Conservation (phyloP, 2,113 vertebrate genomes). For the Alethe diademata region DNA sequence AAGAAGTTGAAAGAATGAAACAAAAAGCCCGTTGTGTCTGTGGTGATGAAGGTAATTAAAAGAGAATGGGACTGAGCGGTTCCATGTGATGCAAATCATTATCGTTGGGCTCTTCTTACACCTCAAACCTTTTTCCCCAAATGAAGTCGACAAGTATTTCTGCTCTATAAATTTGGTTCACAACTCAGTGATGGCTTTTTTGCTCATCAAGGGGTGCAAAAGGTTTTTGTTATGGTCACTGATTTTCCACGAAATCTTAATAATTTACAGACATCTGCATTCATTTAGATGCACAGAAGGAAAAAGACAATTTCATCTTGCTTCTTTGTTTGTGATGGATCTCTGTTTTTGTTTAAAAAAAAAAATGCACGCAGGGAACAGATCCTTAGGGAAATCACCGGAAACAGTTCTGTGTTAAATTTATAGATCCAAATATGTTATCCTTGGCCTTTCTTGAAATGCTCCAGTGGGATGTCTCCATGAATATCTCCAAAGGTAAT, state of each 20-base stretch:
- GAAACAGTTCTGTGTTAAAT: background rate
- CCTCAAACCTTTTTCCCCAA: background rate
- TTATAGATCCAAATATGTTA: slow-evolving; percentile 12
- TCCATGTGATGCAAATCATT: slow-evolving; percentile 2
- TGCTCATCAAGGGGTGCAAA: background rate
- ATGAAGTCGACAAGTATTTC: background rate
- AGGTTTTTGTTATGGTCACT: slow-evolving; percentile 8
- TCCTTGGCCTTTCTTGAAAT: slow-evolving; percentile 10
- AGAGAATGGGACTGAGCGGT: background rate
- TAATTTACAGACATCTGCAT: slow-evolving; percentile 18
- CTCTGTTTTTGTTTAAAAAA: background rate
- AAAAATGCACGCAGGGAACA: background rate
- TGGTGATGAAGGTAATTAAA: slow-evolving; percentile 23
- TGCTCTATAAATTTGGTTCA: background rate
- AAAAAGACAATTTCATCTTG: background rate
- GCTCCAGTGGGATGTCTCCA: background rate
- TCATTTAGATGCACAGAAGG: background rate
- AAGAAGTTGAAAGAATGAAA: background rate
- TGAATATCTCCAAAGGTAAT: background rate
- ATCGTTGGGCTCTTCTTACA: background rate
- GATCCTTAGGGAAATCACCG: background rate
- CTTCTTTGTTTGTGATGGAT: background rate
- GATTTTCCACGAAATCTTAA: slow-evolving; percentile 22
- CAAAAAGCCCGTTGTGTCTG: background rate
- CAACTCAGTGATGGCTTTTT: background rate